Conservation (phyloP, 1,140 invertebrate species). For the Magallana ariakensis region DNA sequence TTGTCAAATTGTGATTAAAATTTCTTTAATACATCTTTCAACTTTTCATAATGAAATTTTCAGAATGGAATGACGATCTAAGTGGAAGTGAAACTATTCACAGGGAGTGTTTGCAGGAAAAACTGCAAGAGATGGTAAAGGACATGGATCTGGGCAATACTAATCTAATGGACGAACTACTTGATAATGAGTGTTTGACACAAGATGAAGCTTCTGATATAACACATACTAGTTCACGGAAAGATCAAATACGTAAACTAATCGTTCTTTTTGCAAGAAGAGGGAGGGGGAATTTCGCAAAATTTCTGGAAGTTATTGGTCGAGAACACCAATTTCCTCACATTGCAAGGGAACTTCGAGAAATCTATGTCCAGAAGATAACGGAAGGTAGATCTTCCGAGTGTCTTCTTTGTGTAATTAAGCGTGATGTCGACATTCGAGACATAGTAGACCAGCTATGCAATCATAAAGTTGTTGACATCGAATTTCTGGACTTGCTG, state of each 20-base stretch:
- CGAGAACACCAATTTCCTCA: slow-evolving; percentile 45
- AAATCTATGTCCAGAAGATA: slow-evolving; percentile 41
- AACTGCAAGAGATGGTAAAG: slow-evolving; percentile 45
- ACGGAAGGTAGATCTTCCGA: neutral
- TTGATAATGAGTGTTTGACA: slow-evolving; percentile 48
- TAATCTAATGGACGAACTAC: slow-evolving; percentile 47
- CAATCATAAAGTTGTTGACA: slow-evolving; percentile 40
- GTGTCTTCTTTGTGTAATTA: slow-evolving; percentile 51
- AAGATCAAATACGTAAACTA: slow-evolving; percentile 53
- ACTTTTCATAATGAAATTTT: neutral
- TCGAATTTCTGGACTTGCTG: slow-evolving; percentile 38
- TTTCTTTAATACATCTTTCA: neutral
- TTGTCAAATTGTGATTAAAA: no score
- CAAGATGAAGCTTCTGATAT: slow-evolving; percentile 51
- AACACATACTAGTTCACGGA: slow-evolving; percentile 1
- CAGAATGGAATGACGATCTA: neutral
- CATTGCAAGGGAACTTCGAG: slow-evolving; percentile 40
- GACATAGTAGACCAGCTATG: slow-evolving; percentile 53
- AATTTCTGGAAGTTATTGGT: slow-evolving; percentile 50
- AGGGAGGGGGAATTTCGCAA: slow-evolving; percentile 33
- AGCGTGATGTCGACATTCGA: slow-evolving; percentile 47
- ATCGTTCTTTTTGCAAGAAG: slow-evolving; percentile 42
- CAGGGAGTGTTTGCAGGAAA: slow-evolving; percentile 49
- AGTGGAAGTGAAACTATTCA: slow-evolving; percentile 42
- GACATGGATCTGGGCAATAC: slow-evolving; percentile 48